phyloP scores from a whole-genome alignment of 2,888 invertebrate genomes.

The Hypomecis atomaria region DNA sequence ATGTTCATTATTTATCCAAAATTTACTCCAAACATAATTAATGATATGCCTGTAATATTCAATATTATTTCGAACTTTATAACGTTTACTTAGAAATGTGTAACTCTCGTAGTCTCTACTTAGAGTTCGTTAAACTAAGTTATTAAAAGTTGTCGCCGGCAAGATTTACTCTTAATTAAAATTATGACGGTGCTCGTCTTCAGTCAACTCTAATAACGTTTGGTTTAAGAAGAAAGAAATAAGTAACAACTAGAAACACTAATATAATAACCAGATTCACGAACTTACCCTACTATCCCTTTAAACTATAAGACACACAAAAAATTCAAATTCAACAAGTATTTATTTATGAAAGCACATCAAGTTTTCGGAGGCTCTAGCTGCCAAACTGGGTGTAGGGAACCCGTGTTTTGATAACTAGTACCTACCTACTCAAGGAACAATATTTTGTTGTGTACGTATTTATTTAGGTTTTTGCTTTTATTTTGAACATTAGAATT shows the following conservation, averaged over 20 bases:
- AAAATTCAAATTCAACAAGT: no score
- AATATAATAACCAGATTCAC: not conserved
- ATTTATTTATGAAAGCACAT: no score
- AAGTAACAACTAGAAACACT: not conserved
- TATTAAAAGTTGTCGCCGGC: constrained; percentile 53
- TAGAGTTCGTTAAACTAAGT: constrained; percentile 48
- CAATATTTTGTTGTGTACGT: no score
- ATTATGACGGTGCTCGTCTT: constrained; percentile 46
- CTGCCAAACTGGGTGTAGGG: no score
- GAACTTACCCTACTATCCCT: no score
- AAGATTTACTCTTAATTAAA: constrained; percentile 57
- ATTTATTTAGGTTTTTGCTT: no score
- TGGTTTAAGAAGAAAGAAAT: constrained; percentile 26
- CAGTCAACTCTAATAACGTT: constrained; percentile 40
- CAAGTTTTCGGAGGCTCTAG: no score
- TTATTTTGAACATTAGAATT: no score
- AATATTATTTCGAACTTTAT: constrained; percentile 6
- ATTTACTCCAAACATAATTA: not conserved
- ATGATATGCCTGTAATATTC: constrained; percentile 4
- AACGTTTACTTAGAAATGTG: constrained; percentile 32
- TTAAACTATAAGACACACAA: no score
- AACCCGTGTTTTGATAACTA: no score
- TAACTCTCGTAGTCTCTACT: constrained; percentile 34
- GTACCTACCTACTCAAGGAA: no score
- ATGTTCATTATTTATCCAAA: not conserved